These are phyloP conservation scores for Odontocerum albicorne DNA, from an alignment of 2,888 invertebrate species.

Conservation along the genomic window DNA sequence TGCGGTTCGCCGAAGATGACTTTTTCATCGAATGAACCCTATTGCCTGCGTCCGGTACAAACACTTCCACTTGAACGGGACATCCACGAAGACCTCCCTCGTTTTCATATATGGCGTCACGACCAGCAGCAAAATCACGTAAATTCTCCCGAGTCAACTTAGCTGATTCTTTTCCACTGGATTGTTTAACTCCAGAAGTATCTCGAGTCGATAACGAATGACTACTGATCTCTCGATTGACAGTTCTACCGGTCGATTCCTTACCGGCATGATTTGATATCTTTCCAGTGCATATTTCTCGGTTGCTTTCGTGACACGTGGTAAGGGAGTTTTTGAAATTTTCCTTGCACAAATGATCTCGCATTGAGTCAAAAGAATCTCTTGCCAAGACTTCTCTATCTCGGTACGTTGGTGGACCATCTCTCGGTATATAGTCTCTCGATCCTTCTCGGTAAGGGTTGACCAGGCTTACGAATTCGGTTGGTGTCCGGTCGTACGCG, in stretches of 20 bases:
- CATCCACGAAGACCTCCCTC: slow-evolving; percentile 30
- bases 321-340: slow-evolving; percentile 17
- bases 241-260: neutral
- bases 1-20: slow-evolving; percentile 50
- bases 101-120: slow-evolving; percentile 34
- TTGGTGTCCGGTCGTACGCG: slow-evolving; percentile 50
- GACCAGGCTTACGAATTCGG: slow-evolving; percentile 49
- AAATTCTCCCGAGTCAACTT: slow-evolving; percentile 17
- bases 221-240: slow-evolving; percentile 13
- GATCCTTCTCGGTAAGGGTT: slow-evolving; percentile 45
- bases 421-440: slow-evolving; percentile 43
- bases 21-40: slow-evolving; percentile 47
- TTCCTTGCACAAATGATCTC: slow-evolving; percentile 19
- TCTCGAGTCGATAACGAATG: slow-evolving; percentile 13
- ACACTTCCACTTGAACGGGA: slow-evolving; percentile 23
- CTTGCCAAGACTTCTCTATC: slow-evolving; percentile 40
- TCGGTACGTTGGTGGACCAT: slow-evolving; percentile 39
- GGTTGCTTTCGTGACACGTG: slow-evolving; percentile 2
- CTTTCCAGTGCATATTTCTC: slow-evolving; percentile 1
- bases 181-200: neutral
- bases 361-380: slow-evolving; percentile 37
- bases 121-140: slow-evolving; percentile 25
- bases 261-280: neutral
- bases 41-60: slow-evolving; percentile 30
- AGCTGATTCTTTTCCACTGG: neutral